Evolutionary conservation across 2,888 invertebrate genomes (phyloP), one percentile per base, ranked within the genome.

Genomic region (Lacanobia wlatinum): DNA sequence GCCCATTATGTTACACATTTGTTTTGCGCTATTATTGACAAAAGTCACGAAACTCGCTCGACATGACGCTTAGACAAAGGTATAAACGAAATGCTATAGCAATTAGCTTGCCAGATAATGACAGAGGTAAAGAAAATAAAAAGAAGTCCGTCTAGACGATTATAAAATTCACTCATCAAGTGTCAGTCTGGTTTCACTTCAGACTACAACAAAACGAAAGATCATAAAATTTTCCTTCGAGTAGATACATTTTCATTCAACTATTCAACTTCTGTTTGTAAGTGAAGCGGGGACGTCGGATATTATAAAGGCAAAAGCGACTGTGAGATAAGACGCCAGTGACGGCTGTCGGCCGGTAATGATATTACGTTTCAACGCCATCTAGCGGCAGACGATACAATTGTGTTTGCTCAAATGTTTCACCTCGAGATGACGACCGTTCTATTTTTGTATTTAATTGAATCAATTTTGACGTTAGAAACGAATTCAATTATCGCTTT

Each of bases 301-400:
- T 87, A 82, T 87, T 84, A 82, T 88, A 87, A 88, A 86, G 82
- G 85, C 82, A 76, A 72, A 79, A 83, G 84, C 79, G 74, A 72
- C 78, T 84, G 72, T 46, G 79, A 88, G 89, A 88, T 88, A 88
- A 88, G 85, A 83, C 84, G 84, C 78, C 75, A 83, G 80, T 83
- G 83, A 85, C 77, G 83, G 80, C 79, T 84, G 85, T 83, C 85
- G 80, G 68, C 83, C 84, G 84, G 84, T 88, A 87, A 88, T 85
- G 81, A 82, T 83, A 85, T 84, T 84, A 84, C 78, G 76, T 87
- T 85, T 83, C 82, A 84, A 76, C 85, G 82, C 80, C 87, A 84
- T 84, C 87, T 85, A 86, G 69, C 77, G 80, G 63, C 64, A 75
- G 70, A 83, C 68, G 81, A 84, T 83, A 88, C 85, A 86, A 88